A percentile compares a stretch with the other conserved stretches of the same genome.
Evolutionary conservation across 2,888 invertebrate genomes (phyloP).

Genomic region (Myathropa florea): DNA sequence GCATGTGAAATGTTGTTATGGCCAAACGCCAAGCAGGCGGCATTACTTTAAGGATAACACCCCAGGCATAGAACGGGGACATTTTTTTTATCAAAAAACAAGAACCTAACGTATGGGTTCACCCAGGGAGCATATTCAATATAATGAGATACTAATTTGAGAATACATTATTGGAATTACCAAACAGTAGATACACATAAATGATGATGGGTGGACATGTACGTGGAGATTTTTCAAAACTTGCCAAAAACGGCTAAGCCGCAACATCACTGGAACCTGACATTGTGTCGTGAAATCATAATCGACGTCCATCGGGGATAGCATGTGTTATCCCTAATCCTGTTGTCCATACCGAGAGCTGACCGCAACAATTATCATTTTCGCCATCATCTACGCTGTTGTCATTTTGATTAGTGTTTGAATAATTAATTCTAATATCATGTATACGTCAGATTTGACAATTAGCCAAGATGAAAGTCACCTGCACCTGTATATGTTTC

Average conservation of each 20-base stretch:
- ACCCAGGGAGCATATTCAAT: neutral
- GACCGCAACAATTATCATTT: conserved; percentile 62
- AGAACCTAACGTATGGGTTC: neutral
- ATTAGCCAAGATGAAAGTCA: conserved; percentile 32
- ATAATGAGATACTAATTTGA: conserved; percentile 57
- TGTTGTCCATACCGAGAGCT: conserved; percentile 32
- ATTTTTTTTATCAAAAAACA: neutral
- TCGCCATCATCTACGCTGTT: conserved; percentile 40
- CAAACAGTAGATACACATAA: conserved; percentile 16
- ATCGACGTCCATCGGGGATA: conserved; percentile 43
- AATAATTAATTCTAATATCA: conserved; percentile 60
- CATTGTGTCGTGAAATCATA: conserved; percentile 55
- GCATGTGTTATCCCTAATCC: conserved; percentile 49
- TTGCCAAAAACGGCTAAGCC: neutral
- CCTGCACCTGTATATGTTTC: too few species aligned
- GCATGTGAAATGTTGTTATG: conserved; percentile 23
- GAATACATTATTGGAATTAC: too few species aligned
- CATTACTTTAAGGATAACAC: conserved; percentile 21
- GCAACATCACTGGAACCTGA: neutral
- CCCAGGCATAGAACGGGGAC: neutral
- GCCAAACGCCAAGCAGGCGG: conserved; percentile 51
- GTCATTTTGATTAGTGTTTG: conserved; percentile 54
- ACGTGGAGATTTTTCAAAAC: conserved; percentile 15
- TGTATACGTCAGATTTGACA: conserved; percentile 46
- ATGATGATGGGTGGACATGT: neutral